A percentile compares a stretch with the other conserved stretches of the same genome.
Evolutionary conservation across 2,888 invertebrate species (phyloP).

Genomic region (Athetis lepigone): DNA sequence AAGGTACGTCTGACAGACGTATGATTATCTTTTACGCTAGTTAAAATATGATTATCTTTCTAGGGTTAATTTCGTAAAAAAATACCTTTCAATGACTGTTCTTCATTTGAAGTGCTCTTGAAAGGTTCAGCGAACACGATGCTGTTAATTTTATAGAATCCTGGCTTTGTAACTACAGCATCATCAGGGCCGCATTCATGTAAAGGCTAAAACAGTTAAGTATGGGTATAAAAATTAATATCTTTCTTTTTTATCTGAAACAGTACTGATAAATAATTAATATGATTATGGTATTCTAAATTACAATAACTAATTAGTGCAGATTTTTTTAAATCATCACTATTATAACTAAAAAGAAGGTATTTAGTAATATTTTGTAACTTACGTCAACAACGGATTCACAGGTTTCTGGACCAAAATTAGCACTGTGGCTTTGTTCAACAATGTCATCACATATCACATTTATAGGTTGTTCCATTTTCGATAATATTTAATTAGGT

Average conservation of each 20-base stretch:
- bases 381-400: conserved; percentile 55
- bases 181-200: not conserved
- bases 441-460: not conserved
- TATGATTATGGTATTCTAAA: too few species aligned
- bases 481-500: not conserved
- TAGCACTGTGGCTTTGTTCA: not conserved
- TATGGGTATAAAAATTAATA: too few species aligned
- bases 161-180: not conserved
- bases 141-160: conserved; percentile 30
- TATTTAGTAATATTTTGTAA: too few species aligned
- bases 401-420: conserved; percentile 3
- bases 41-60: too few species aligned
- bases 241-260: too few species aligned
- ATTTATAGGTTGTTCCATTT: conserved; percentile 31
- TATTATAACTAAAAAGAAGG: too few species aligned
- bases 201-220: conserved; percentile 46
- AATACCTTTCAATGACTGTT: conserved; percentile 22
- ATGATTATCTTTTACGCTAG: too few species aligned
- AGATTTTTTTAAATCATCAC: too few species aligned
- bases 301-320: too few species aligned
- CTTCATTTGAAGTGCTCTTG: conserved; percentile 1
- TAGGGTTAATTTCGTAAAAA: not conserved
- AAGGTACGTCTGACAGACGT: too few species aligned
- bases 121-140: conserved; percentile 59
- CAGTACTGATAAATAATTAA: too few species aligned